Evolutionary conservation across 2,113 vertebrate species (phyloP).

Genomic region (Grammomys surdaster): DNA sequence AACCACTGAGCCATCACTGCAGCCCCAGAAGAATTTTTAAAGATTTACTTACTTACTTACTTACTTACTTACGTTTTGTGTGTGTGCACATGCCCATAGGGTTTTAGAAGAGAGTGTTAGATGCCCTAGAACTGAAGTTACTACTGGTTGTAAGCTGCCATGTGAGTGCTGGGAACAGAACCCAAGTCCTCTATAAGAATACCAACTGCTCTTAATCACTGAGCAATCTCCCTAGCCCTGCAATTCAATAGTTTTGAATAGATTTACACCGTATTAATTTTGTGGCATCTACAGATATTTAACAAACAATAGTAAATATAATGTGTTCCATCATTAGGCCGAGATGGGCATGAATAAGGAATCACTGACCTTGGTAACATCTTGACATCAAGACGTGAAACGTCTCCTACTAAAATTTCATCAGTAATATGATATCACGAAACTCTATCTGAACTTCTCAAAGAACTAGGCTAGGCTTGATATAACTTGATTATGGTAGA

Average conservation of each 20-base stretch:
- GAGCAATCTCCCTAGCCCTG: not conserved
- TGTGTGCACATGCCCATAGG: not conserved
- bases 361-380: not conserved
- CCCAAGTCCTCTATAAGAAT: no score
- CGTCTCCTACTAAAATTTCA: constrained; percentile 14
- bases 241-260: not conserved
- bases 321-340: not conserved
- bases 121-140: not conserved
- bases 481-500: not conserved
- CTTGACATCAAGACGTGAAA: not conserved
- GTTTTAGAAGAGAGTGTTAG: not conserved
- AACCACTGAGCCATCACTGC: not conserved
- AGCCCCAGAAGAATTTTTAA: not conserved
- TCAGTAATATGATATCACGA: not conserved
- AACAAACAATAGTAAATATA: not conserved
- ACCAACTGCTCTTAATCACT: not conserved
- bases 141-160: not conserved
- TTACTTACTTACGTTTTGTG: not conserved
- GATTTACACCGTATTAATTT: not conserved
- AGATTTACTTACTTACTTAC: not conserved
- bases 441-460: not conserved
- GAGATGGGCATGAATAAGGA: not conserved
- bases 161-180: not conserved
- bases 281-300: not conserved
- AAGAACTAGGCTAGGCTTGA: constrained; percentile 8